Evolutionary conservation across 2,797 vertebrate genomes (phyloP).

Genomic region (Heliangelus exortis): DNA sequence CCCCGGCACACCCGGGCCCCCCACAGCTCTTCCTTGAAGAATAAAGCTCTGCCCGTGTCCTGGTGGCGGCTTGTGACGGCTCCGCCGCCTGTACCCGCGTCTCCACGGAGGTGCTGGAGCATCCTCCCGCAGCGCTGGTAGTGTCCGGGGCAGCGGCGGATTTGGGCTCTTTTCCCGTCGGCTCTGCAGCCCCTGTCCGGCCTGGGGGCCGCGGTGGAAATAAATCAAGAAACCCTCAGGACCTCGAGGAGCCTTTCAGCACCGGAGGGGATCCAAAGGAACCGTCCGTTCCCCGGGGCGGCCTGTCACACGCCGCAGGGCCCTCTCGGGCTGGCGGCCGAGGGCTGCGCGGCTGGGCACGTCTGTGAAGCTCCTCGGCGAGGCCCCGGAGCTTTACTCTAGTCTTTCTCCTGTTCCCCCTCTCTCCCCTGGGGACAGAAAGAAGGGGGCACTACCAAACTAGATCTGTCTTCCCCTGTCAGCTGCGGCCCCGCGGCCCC

Average conservation of each 20-base stretch:
- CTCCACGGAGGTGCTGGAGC: background rate
- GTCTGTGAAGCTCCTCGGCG: background rate
- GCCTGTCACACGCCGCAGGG: background rate
- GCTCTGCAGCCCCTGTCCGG: background rate
- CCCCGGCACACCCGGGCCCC: background rate
- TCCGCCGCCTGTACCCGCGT: background rate
- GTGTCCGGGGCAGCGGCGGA: background rate
- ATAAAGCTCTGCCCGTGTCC: background rate
- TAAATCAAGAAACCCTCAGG: background rate
- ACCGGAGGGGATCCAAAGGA: background rate
- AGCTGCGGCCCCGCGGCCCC: slow-evolving; percentile 76
- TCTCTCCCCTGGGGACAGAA: background rate
- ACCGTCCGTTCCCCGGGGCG: background rate
- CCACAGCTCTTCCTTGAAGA: background rate
- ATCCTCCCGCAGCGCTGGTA: background rate
- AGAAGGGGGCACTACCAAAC: slow-evolving; percentile 29
- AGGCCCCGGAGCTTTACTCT: background rate
- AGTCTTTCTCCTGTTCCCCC: background rate
- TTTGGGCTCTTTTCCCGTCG: background rate
- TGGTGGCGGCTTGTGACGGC: background rate
- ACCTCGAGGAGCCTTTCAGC: background rate
- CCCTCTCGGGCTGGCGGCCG: background rate
- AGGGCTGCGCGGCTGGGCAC: background rate
- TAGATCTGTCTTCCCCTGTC: slow-evolving; percentile 83
- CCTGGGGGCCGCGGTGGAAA: background rate